phyloP scores from a whole-genome alignment of 2,888 invertebrate species.

The Drosophila cognata region DNA sequence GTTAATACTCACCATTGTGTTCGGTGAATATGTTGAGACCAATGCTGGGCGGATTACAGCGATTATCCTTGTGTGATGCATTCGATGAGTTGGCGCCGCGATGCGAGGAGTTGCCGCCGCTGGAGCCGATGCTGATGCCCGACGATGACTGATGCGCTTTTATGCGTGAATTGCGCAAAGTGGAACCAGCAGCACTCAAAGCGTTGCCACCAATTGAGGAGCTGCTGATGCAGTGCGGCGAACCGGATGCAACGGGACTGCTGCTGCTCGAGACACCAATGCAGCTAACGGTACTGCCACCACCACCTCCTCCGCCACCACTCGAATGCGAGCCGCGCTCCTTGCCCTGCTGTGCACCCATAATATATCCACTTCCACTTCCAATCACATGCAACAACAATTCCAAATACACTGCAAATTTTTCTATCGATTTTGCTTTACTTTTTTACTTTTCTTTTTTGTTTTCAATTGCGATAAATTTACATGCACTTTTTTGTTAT shows the following conservation, averaged over 20 bases:
- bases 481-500: conserved; percentile 43
- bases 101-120: conserved; percentile 66
- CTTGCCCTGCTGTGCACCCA: conserved; percentile 97
- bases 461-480: conserved; percentile 16
- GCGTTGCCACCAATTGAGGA: conserved; percentile 55
- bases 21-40: conserved; percentile 97
- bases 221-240: conserved; percentile 82
- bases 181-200: conserved; percentile 85
- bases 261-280: conserved; percentile 87
- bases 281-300: conserved; percentile 82
- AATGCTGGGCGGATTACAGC: conserved; percentile 85
- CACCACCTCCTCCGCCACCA: conserved; percentile 69
- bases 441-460: conserved; percentile 32
- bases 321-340: conserved; percentile 88
- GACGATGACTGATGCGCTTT: conserved; percentile 85
- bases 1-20: conserved; percentile 92
- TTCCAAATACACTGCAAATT: conserved; percentile 34
- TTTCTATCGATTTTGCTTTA: conserved; percentile 33
- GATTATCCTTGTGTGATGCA: conserved; percentile 88
- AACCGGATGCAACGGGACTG: conserved; percentile 77
- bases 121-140: conserved; percentile 56
- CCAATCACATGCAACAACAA: conserved; percentile 53
- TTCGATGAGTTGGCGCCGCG: conserved; percentile 49
- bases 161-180: conserved; percentile 90
- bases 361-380: conserved; percentile 84